These are phyloP conservation scores for Atethmia centrago DNA, from an alignment of 2,888 invertebrate genomes.

Conservation along the genomic window DNA sequence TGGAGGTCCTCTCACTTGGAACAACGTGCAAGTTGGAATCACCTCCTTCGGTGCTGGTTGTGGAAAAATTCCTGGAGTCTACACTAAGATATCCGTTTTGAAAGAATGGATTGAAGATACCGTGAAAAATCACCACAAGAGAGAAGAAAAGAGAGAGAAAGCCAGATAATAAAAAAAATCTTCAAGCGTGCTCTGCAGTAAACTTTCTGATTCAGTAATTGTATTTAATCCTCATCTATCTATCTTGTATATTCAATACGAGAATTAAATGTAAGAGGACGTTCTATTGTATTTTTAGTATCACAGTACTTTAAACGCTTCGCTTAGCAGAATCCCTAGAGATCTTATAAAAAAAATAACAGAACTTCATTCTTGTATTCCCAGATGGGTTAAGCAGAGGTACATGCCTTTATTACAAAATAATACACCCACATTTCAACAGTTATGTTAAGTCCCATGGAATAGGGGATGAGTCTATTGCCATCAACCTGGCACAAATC, in stretches of 20 bases:
- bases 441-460: background rate
- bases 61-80: slow-evolving; percentile 71
- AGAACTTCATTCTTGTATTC: background rate
- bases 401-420: no score
- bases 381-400: background rate
- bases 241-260: slow-evolving; percentile 2
- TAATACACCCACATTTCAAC: background rate
- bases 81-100: slow-evolving; percentile 66
- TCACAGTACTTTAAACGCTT: background rate
- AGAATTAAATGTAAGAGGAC: background rate
- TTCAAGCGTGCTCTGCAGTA: slow-evolving; percentile 26
- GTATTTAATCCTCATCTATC: slow-evolving; percentile 10
- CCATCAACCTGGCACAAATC: background rate
- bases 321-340: background rate
- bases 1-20: slow-evolving; percentile 73
- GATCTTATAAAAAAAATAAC: background rate
- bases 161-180: slow-evolving; percentile 1
- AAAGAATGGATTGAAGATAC: slow-evolving; percentile 68
- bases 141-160: background rate
- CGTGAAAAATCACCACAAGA: slow-evolving; percentile 30
- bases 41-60: slow-evolving; percentile 73
- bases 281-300: no score
- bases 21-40: slow-evolving; percentile 69
- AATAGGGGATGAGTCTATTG: background rate
- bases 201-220: background rate